These are phyloP conservation scores for Pachyrhynchus sulphureomaculatus DNA, from an alignment of 1,140 invertebrate species.

Conservation along the genomic window DNA sequence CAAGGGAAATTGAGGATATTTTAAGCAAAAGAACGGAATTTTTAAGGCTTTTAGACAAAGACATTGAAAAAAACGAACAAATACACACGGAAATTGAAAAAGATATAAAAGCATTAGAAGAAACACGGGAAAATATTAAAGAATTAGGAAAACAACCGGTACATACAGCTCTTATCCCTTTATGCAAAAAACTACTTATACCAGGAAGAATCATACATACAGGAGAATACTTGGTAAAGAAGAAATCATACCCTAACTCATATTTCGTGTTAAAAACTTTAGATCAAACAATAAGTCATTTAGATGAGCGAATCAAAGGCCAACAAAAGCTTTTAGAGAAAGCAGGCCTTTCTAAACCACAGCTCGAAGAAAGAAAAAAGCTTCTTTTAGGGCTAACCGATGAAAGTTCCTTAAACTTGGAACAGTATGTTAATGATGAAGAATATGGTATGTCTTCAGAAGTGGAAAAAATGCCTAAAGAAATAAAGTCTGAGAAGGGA, in stretches of 20 bases:
- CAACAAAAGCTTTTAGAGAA: conserved; percentile 31
- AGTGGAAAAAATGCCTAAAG: conserved; percentile 27
- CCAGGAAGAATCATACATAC: conserved; percentile 40
- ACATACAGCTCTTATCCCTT: conserved; percentile 36
- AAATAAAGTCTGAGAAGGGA: conserved; percentile 43
- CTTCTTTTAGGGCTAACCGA: conserved; percentile 26
- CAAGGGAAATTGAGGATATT: conserved; percentile 17
- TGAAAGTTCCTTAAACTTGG: background rate
- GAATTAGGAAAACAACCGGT: conserved; percentile 33
- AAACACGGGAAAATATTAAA: conserved; percentile 30
- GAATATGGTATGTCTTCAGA: conserved; percentile 9
- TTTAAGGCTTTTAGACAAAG: conserved; percentile 31
- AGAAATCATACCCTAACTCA: conserved; percentile 34
- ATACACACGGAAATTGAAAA: conserved; percentile 9
- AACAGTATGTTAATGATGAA: conserved; percentile 8
- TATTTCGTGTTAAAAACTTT: conserved; percentile 33
- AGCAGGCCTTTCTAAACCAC: conserved; percentile 24
- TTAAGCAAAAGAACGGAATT: conserved; percentile 28
- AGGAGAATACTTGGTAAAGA: conserved; percentile 39
- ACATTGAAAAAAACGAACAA: conserved; percentile 32
- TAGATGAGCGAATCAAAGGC: conserved; percentile 29
- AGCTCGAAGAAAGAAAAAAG: conserved; percentile 36
- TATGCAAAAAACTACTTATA: conserved; percentile 39
- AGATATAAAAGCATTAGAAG: conserved; percentile 24
- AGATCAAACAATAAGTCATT: conserved; percentile 32